A percentile compares a stretch with the other conserved stretches of the same genome.
phyloP scores from a whole-genome alignment of 2,797 vertebrate species.

The Sebastes aleutianus region DNA sequence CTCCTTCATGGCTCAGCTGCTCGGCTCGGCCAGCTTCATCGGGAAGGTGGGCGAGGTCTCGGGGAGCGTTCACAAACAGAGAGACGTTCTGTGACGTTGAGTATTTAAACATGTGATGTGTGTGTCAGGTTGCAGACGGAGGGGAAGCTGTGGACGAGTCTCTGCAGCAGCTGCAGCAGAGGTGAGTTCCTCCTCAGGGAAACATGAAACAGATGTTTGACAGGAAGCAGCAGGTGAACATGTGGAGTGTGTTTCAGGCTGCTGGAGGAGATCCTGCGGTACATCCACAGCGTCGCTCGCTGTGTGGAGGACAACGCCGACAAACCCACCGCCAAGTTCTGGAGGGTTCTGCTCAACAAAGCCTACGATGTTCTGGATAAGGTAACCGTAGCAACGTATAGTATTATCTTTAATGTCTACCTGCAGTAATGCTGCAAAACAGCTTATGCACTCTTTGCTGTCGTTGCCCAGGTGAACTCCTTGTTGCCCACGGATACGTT shows the following conservation, averaged over 20 bases:
- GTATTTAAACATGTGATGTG: neutral
- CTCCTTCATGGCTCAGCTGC: slow-evolving; percentile 91
- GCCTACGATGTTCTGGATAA: slow-evolving; percentile 94
- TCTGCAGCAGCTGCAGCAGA: slow-evolving; percentile 88
- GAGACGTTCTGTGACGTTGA: neutral
- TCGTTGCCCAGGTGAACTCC: slow-evolving; percentile 86
- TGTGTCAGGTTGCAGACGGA: slow-evolving; percentile 83
- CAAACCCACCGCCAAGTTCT: slow-evolving; percentile 91
- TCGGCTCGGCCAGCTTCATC: slow-evolving; percentile 87
- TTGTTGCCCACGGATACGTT: slow-evolving; percentile 92
- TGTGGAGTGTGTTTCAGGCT: slow-evolving; percentile 75
- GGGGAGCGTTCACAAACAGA: neutral
- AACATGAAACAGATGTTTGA: neutral
- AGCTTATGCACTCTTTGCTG: too few relatives aligned
- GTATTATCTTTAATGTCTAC: too few relatives aligned
- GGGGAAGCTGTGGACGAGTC: slow-evolving; percentile 60
- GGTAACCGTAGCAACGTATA: slow-evolving; percentile 67
- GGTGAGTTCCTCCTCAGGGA: slow-evolving; percentile 73
- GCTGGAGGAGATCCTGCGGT: slow-evolving; percentile 88
- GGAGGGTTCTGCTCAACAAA: slow-evolving; percentile 94
- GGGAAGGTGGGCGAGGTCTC: slow-evolving; percentile 82
- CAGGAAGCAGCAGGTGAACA: neutral
- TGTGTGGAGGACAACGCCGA: slow-evolving; percentile 89
- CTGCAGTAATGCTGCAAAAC: too few relatives aligned
- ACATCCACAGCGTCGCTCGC: slow-evolving; percentile 87